Conservation (phyloP, 2,113 vertebrate species). For the Dermatemys mawii region DNA sequence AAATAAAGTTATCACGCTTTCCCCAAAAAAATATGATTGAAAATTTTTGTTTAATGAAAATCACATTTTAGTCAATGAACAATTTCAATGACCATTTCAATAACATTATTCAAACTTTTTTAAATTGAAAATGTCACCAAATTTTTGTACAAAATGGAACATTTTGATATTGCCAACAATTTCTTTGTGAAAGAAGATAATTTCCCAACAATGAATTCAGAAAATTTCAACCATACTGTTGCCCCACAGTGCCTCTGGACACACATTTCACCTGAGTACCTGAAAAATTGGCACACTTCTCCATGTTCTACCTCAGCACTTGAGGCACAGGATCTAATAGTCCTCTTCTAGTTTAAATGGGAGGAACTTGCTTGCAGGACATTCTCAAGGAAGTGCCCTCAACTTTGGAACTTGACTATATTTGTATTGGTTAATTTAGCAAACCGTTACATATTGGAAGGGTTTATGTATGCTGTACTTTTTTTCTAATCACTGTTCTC, state of each 20-base stretch:
- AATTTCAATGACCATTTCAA: neutral
- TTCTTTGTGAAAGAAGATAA: neutral
- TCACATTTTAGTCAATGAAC: neutral
- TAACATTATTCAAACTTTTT: neutral
- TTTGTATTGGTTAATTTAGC: neutral
- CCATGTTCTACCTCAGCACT: conserved; percentile 18
- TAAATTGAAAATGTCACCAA: neutral
- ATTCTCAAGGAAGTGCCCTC: neutral
- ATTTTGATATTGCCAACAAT: neutral
- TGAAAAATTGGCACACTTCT: neutral
- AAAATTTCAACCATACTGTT: conserved; percentile 37
- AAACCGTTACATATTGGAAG: neutral
- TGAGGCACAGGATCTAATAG: neutral
- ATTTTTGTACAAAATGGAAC: too few relatives aligned
- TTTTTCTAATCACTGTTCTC: neutral
- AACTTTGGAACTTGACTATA: neutral
- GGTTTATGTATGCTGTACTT: neutral
- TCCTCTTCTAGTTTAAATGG: conserved; percentile 11
- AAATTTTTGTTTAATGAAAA: neutral
- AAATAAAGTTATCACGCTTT: neutral
- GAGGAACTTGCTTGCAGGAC: neutral
- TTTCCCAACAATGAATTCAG: conserved; percentile 52
- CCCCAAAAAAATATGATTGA: neutral
- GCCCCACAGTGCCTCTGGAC: neutral
- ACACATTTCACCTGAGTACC: neutral